Percentiles rank a stretch among this genome's conserved stretches.
Evolutionary conservation across 2,888 invertebrate genomes (phyloP).

Genomic region (Nemotelus nigrinus): DNA sequence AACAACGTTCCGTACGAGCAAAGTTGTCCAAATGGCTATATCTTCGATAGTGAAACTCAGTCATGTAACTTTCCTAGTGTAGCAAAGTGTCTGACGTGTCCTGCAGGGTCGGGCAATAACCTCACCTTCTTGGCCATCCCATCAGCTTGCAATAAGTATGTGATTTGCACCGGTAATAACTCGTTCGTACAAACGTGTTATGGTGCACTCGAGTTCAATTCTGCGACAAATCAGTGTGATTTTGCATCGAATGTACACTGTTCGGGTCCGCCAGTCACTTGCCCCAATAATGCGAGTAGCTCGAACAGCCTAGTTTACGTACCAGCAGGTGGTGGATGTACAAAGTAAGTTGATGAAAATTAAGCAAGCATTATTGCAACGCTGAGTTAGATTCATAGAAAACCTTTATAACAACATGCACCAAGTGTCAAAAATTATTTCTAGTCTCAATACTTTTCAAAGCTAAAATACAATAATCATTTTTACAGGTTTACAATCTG

Average conservation of each 20-base stretch:
- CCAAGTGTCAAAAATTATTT: not conserved
- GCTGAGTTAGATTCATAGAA: not conserved
- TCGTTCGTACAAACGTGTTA: slow-evolving; percentile 57
- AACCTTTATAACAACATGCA: too few species aligned
- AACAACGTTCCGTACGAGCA: not conserved
- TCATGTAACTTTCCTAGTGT: not conserved
- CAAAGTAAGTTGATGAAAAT: slow-evolving; percentile 52
- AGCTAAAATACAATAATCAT: not conserved
- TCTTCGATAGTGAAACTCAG: not conserved
- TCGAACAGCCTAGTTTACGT: slow-evolving; percentile 55
- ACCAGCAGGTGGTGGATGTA: slow-evolving; percentile 57
- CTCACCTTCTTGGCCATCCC: not conserved
- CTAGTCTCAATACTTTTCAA: not conserved
- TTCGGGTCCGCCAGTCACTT: slow-evolving; percentile 51
- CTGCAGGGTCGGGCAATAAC: not conserved
- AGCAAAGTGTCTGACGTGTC: not conserved
- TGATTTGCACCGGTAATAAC: slow-evolving; percentile 56
- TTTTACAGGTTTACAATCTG: slow-evolving; percentile 56
- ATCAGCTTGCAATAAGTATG: slow-evolving; percentile 57
- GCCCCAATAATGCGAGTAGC: not conserved
- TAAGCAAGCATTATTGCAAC: slow-evolving; percentile 25
- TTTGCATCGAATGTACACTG: slow-evolving; percentile 60
- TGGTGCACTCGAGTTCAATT: slow-evolving; percentile 60
- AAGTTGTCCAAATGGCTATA: slow-evolving; percentile 9
- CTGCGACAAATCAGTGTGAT: slow-evolving; percentile 60